Percentiles rank a stretch among this genome's conserved stretches.
Conservation (phyloP, 2,113 vertebrate species). For the Pithys albifrons region DNA sequence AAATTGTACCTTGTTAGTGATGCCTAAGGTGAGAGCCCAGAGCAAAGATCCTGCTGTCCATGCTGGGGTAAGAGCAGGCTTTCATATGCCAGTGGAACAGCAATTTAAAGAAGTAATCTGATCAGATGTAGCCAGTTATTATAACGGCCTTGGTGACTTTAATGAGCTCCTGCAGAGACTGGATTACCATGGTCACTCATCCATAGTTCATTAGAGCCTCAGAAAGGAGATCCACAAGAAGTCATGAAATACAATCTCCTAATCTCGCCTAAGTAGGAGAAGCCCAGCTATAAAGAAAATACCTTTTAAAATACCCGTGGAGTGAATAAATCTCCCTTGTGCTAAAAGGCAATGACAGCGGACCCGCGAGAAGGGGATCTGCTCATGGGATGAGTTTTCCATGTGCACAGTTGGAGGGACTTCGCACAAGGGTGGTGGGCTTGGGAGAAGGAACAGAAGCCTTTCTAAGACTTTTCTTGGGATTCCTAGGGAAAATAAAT, state of each 20-base stretch:
- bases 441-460: not conserved
- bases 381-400: not conserved
- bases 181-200: conserved; percentile 64
- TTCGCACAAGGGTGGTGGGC: not conserved
- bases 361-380: not conserved
- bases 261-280: conserved; percentile 55
- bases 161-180: conserved; percentile 65
- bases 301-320: conserved; percentile 29
- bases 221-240: conserved; percentile 48
- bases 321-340: conserved; percentile 61
- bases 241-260: conserved; percentile 64
- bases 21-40: not conserved
- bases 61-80: not conserved
- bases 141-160: conserved; percentile 25
- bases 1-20: not conserved
- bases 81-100: not conserved
- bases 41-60: not conserved
- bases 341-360: conserved; percentile 20
- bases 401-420: accelerated
- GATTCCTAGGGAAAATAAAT: not conserved
- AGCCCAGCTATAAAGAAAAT: conserved; percentile 54
- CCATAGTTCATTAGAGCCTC: conserved; percentile 70
- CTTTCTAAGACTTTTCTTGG: not conserved
- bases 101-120: conserved; percentile 43
- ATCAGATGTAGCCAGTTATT: conserved; percentile 53